Evolutionary conservation across 2,113 vertebrate species (phyloP).

Genomic region (Bubo blakistoni): DNA sequence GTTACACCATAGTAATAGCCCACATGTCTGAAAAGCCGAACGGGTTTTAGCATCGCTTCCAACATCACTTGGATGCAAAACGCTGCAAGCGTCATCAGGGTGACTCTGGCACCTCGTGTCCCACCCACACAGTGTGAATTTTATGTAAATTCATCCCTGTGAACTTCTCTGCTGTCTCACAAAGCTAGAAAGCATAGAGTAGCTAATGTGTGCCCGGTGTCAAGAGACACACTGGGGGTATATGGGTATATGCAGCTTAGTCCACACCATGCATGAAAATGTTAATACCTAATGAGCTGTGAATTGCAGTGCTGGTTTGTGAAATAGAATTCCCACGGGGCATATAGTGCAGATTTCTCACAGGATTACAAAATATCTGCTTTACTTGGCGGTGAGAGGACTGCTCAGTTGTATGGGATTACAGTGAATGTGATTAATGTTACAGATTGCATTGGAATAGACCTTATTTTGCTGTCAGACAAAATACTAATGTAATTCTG

Average conservation of each 20-base stretch:
- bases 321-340: not conserved
- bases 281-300: not conserved
- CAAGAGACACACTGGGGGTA: not conserved
- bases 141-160: not conserved
- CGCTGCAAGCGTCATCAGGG: not conserved
- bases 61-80: not conserved
- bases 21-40: not conserved
- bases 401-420: constrained; percentile 3
- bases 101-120: not conserved
- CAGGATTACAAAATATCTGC: not conserved
- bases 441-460: not conserved
- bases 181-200: not conserved
- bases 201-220: not conserved
- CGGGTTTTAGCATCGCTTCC: not conserved
- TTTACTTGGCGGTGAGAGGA: not conserved
- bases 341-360: not conserved
- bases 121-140: not conserved
- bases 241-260: not conserved
- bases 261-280: not conserved
- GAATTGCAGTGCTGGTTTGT: not conserved
- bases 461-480: not conserved
- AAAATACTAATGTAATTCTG: not conserved
- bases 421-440: not conserved
- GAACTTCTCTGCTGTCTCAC: not conserved
- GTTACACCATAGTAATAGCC: not conserved